Conservation (phyloP, 2,888 invertebrate genomes). For the Epinotia brunnichana region DNA sequence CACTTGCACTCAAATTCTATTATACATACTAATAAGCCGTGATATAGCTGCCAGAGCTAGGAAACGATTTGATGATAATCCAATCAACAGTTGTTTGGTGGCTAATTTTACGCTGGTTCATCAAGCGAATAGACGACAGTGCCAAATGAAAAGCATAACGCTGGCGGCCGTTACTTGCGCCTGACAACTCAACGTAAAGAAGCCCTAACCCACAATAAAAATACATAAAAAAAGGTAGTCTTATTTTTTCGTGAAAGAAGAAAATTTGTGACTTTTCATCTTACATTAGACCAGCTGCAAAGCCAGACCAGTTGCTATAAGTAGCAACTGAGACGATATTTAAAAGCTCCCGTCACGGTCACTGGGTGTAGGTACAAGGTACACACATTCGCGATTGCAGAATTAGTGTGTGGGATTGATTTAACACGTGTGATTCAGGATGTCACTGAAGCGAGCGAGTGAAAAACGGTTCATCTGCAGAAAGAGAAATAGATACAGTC, state of each 20-base stretch:
- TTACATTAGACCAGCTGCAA: neutral
- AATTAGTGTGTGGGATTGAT: neutral
- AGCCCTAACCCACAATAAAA: neutral
- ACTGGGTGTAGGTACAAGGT: no score
- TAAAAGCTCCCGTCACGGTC: neutral
- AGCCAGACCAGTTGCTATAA: neutral
- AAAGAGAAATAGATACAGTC: conserved; percentile 24
- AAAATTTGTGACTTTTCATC: neutral
- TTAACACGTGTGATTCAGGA: neutral
- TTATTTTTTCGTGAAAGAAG: neutral
- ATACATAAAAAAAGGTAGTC: no score
- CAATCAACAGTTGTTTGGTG: neutral
- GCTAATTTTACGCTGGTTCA: neutral
- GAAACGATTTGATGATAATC: neutral
- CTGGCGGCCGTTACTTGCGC: neutral
- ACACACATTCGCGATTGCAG: neutral
- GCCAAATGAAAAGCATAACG: neutral
- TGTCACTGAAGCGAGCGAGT: conserved; percentile 3
- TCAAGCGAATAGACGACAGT: neutral
- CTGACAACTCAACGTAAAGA: neutral
- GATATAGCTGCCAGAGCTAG: neutral
- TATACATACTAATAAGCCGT: neutral
- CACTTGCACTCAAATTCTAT: conserved; percentile 4
- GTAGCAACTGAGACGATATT: neutral
- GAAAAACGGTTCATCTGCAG: conserved; percentile 48